phyloP scores from a whole-genome alignment of 1,140 invertebrate species.

The Schlechtendalia chinensis region DNA sequence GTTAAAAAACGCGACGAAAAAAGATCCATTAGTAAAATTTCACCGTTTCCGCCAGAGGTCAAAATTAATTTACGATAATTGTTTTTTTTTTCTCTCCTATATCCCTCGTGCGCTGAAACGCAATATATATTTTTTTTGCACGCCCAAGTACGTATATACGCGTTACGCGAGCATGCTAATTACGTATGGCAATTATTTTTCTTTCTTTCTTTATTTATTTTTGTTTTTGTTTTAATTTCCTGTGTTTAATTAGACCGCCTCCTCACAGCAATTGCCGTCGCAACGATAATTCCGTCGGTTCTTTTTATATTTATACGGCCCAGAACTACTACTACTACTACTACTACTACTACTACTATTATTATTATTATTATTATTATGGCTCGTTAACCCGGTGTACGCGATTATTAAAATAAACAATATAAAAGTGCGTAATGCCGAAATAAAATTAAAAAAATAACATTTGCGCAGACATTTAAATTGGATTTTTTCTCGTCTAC shows the following conservation, averaged over 20 bases:
- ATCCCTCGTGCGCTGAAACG: background rate
- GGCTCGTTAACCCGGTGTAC: slow-evolving; percentile 43
- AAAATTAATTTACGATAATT: slow-evolving; percentile 49
- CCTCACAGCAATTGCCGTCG: slow-evolving; percentile 24
- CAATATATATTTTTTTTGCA: slow-evolving; percentile 25
- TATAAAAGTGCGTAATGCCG: slow-evolving; percentile 39
- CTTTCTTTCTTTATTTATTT: slow-evolving; percentile 32
- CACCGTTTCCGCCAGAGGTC: slow-evolving; percentile 40
- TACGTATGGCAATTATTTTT: slow-evolving; percentile 47
- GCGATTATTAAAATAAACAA: slow-evolving; percentile 49
- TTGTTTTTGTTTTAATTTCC: slow-evolving; percentile 47
- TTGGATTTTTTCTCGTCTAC: slow-evolving; percentile 20
- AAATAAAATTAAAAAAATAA: slow-evolving; percentile 34
- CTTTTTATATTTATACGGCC: slow-evolving; percentile 44
- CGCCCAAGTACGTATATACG: slow-evolving; percentile 16
- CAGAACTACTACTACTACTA: too few relatives aligned
- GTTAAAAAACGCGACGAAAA: slow-evolving; percentile 2
- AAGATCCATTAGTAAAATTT: slow-evolving; percentile 44
- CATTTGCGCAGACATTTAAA: slow-evolving; percentile 46
- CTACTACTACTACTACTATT: too few relatives aligned
- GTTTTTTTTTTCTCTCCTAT: slow-evolving; percentile 21
- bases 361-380: slow-evolving; percentile 47
- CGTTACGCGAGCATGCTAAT: slow-evolving; percentile 35
- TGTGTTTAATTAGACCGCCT: slow-evolving; percentile 44
- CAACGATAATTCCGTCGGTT: slow-evolving; percentile 36